These are phyloP conservation scores for Caenorhabditis drosophilae DNA, from an alignment of 2,888 invertebrate genomes.

Conservation along the genomic window DNA sequence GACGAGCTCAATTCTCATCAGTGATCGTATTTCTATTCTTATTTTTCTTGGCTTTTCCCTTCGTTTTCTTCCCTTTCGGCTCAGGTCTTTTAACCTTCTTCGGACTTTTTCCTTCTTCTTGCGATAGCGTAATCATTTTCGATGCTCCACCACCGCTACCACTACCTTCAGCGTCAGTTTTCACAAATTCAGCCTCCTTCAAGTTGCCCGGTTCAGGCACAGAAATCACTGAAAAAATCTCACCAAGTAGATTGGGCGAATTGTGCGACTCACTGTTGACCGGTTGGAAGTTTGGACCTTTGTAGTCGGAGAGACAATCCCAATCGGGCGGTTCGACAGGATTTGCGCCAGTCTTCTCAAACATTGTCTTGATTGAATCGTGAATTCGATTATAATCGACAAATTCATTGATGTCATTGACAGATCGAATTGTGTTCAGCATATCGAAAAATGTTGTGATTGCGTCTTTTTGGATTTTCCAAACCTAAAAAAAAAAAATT, in stretches of 20 bases:
- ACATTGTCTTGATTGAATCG: conserved; percentile 13
- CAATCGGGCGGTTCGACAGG: conserved; percentile 37
- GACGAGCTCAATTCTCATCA: background rate
- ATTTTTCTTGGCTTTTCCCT: background rate
- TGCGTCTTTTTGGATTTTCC: conserved; percentile 12
- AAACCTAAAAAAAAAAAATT: conserved; percentile 7
- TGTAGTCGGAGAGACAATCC: conserved; percentile 38
- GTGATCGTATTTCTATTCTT: background rate
- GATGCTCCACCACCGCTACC: too few species aligned
- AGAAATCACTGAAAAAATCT: background rate
- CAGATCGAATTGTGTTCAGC: conserved; percentile 13
- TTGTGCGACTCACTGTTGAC: conserved; percentile 4
- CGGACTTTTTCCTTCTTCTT: background rate
- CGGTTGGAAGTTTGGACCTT: conserved; percentile 18
- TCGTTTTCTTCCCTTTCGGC: background rate
- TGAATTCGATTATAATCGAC: conserved; percentile 27
- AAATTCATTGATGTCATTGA: conserved; percentile 26
- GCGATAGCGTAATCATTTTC: too few species aligned
- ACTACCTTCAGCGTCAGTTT: background rate
- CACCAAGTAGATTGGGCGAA: background rate
- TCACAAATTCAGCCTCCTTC: background rate
- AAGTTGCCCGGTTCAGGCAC: background rate
- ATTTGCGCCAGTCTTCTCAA: conserved; percentile 22
- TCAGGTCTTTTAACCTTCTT: background rate
- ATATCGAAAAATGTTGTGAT: conserved; percentile 21